phyloP scores from a whole-genome alignment of 2,113 vertebrate genomes.

The Antennarius striatus region DNA sequence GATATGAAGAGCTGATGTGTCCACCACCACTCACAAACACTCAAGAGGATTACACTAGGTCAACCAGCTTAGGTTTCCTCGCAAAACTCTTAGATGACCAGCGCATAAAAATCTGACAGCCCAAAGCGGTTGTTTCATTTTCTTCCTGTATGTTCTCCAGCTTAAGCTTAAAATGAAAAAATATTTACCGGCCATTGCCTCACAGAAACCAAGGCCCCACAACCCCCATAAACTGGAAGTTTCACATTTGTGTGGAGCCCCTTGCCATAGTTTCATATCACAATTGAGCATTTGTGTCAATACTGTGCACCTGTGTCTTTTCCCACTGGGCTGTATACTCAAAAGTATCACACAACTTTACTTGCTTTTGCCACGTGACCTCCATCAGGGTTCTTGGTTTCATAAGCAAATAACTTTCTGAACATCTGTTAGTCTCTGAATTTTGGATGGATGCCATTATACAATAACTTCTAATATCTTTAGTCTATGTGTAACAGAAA shows the following conservation, averaged over 20 bases:
- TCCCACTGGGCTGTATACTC: constrained; percentile 55
- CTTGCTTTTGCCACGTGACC: constrained; percentile 36
- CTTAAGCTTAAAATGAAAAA: background rate
- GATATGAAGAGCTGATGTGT: constrained; percentile 12
- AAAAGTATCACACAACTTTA: constrained; percentile 21
- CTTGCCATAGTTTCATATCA: constrained; percentile 42
- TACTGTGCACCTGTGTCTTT: constrained; percentile 69
- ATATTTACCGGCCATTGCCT: too few species aligned
- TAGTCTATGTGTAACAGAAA: constrained; percentile 31
- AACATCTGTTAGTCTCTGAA: constrained; percentile 51
- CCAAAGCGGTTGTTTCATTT: background rate
- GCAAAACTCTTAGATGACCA: background rate
- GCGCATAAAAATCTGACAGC: background rate
- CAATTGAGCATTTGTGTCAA: constrained; percentile 49
- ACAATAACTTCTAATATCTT: constrained; percentile 27
- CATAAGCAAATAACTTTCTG: constrained; percentile 46
- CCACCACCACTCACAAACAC: background rate
- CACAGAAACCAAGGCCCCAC: constrained; percentile 13
- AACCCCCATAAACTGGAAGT: constrained; percentile 1
- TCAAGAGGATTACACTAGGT: background rate
- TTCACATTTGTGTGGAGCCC: constrained; percentile 34
- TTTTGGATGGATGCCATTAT: constrained; percentile 2
- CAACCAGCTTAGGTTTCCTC: constrained; percentile 6
- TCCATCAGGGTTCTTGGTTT: constrained; percentile 57
- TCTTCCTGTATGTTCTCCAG: background rate